Conservation (phyloP, 2,888 invertebrate species). For the Troides aeacus region DNA sequence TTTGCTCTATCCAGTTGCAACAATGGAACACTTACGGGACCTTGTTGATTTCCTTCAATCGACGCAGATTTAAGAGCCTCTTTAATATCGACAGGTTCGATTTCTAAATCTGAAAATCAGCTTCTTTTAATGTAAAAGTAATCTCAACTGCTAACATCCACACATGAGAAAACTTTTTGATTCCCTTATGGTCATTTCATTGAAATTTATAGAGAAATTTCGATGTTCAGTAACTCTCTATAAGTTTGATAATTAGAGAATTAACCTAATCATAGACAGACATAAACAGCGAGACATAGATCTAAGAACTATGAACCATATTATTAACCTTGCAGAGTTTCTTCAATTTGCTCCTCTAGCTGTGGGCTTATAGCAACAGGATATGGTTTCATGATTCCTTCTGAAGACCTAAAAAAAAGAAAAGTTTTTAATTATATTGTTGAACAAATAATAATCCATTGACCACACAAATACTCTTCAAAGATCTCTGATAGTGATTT, state of each 20-base stretch:
- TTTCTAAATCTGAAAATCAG: constrained; percentile 52
- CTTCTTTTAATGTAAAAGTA: neutral
- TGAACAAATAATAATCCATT: too few relatives aligned
- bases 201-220: too few relatives aligned
- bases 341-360: constrained; percentile 81
- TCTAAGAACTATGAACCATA: neutral
- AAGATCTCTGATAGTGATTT: too few relatives aligned
- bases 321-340: constrained; percentile 70
- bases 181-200: too few relatives aligned
- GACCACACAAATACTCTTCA: too few relatives aligned
- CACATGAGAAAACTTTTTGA: too few relatives aligned
- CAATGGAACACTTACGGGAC: constrained; percentile 47
- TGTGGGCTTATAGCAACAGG: constrained; percentile 88
- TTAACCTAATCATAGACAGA: neutral
- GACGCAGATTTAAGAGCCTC: constrained; percentile 8
- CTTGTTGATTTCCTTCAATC: constrained; percentile 26
- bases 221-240: too few relatives aligned
- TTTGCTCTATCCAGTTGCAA: constrained; percentile 63
- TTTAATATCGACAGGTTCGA: constrained; percentile 56
- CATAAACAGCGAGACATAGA: neutral
- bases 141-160: too few relatives aligned
- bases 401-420: constrained; percentile 62
- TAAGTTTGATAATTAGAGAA: too few relatives aligned
- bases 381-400: constrained; percentile 88
- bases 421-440: too few relatives aligned